Base-by-base conservation (phyloP, 2,888 invertebrate species). In the Diloba caeruleocephala region DNA sequence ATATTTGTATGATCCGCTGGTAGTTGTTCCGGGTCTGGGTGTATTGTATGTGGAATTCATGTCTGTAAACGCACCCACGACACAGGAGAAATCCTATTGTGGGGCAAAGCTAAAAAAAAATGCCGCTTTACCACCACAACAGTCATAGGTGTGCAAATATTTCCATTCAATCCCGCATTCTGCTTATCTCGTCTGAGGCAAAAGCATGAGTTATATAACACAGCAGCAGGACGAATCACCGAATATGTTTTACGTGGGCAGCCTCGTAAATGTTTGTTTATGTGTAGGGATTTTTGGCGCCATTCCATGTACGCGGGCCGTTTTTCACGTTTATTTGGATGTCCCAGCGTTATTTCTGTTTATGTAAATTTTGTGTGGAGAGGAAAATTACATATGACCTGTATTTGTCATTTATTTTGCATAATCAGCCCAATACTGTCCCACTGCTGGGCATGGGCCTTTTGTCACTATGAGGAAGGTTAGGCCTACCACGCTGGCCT, bases 321-420 rank as follows among this genome's bases (percentile, higher is more conserved):
- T 34, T 68, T 70, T 68, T 50, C 51, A 54, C 46, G 38, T 64
- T 57, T 60, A 70, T 67, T 64, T 55, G 55, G 31, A 57, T 46
- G 5, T 49, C 37, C 33, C 48, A 55, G 46, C 63, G 68, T 64
- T 52, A 67, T 58, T 38, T 48, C 6, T 57, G 56, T 64, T 60
- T 52, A 51, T 62, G 58, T 62, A 53, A 41, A 64, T 44, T 55
- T 0, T 39, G 33, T 43, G 33, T 23, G 15, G 14, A 32, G 28
- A 44, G 26, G 42, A 29, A 10, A 38, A 43, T 9, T 2, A n/a
- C 6, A 36, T 19, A 19, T n/a, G n/a, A n/a, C n/a, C n/a, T n/a
- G n/a, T n/a, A n/a, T n/a, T n/a, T n/a, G n/a, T n/a, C n/a, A n/a
- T n/a, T n/a, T n/a, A n/a, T n/a, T n/a, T n/a, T n/a, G n/a, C n/a